Percentiles rank a stretch among this genome's conserved stretches.
phyloP scores from a whole-genome alignment of 2,113 vertebrate species.

The Elaphurus davidianus region DNA sequence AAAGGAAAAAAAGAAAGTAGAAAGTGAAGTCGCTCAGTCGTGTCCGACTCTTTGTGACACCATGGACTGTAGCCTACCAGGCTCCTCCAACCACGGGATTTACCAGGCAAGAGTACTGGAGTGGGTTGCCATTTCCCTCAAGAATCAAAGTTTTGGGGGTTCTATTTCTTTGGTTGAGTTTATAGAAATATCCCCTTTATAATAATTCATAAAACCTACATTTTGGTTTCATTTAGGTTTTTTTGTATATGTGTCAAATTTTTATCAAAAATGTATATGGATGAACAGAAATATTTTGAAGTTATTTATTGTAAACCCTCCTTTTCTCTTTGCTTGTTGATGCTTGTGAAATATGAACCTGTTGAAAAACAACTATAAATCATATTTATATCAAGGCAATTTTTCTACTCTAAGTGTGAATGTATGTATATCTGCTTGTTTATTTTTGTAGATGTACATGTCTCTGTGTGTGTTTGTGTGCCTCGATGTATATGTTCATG shows the following conservation, averaged over 20 bases:
- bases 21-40: no score
- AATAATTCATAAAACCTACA: background rate
- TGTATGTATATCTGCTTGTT: background rate
- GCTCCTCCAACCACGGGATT: no score
- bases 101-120: no score
- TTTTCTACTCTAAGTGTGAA: background rate
- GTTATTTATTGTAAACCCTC: background rate
- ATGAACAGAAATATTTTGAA: background rate
- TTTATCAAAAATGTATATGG: background rate
- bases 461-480: background rate
- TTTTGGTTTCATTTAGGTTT: background rate
- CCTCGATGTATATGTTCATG: background rate
- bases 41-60: no score
- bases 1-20: background rate
- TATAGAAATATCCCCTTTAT: background rate
- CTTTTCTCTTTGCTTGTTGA: background rate
- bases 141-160: background rate
- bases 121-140: no score
- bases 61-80: no score
- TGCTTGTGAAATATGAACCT: background rate
- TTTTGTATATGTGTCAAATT: background rate
- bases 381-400: background rate
- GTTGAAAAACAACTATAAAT: background rate
- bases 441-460: background rate
- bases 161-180: background rate